Base-by-base conservation (phyloP, 2,113 vertebrate genomes). In the Ginglymostoma cirratum region DNA sequence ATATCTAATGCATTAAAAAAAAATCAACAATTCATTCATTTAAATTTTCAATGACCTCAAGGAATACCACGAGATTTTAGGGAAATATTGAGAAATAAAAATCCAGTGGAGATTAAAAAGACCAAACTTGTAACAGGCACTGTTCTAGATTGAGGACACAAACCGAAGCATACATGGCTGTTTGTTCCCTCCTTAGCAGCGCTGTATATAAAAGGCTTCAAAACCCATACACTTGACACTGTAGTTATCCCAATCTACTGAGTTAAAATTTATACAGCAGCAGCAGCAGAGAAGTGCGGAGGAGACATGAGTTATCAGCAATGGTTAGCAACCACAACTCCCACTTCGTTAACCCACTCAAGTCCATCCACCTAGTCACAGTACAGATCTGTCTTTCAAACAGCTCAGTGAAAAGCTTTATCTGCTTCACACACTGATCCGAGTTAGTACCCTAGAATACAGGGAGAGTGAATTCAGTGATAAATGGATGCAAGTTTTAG, bases 401-500 rank as follows among this genome's bases (percentile, higher is more conserved):
- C 97, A 97, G 96, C 96, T 97, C 96, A 96, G 97, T 96, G 97
- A 97, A 97, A 97, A 97, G 97, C 96, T 96, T 97, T 96, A 93
- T 94, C 95, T 93, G 61, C n/a, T 27, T 96, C 96, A 72, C 45
- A 86, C 95, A 96, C 95, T 97, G 97, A 95, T 96, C 96, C 96
- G 96, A 96, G 96, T 96, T 96, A 95, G 96, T 96, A 96, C 96
- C 2, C 86, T 96, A 96, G 96, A 96, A 38, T 27, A 96, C 96
- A 96, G 97, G 97, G 96, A 96, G 97, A 97, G 67, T 69, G 85
- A 89, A 96, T 96, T 78, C 96, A 96, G 96, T 96, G 96, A 96
- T 97, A 97, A 97, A 96, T 96, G 97, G 97, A 97, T 97, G 97
- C 97, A 97, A 97, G 97, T 96, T 97, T 97, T 97, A 97, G 97